Evolutionary conservation across 2,888 invertebrate genomes (phyloP).

Genomic region (Lycocerus yunnanus): DNA sequence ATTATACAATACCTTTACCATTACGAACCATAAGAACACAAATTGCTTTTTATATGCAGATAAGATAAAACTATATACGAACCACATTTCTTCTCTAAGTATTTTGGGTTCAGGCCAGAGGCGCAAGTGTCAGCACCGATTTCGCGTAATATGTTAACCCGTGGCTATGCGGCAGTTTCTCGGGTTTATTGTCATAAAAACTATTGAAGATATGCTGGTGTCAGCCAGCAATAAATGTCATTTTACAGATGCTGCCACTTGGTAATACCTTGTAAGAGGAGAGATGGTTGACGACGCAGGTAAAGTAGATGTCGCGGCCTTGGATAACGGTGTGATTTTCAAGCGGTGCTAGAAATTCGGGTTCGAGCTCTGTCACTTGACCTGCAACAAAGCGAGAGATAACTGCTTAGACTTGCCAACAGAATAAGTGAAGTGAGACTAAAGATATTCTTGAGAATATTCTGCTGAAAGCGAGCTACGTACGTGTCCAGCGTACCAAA

Average conservation of each 20-base stretch:
- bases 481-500: constrained; percentile 54
- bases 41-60: background rate
- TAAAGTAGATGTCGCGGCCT: constrained; percentile 86
- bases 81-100: constrained; percentile 38
- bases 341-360: constrained; percentile 82
- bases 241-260: constrained; percentile 29
- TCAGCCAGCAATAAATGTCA: constrained; percentile 43
- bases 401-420: constrained; percentile 49
- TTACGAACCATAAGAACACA: background rate
- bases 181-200: constrained; percentile 45
- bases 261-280: constrained; percentile 79
- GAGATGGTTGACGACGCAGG: constrained; percentile 89
- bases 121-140: constrained; percentile 48
- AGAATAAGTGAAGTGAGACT: constrained; percentile 55
- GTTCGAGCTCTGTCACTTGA: constrained; percentile 72
- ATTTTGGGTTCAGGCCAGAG: constrained; percentile 38
- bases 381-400: constrained; percentile 60
- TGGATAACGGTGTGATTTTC: constrained; percentile 87
- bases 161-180: constrained; percentile 39
- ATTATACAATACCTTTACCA: background rate
- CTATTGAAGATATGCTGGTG: constrained; percentile 40
- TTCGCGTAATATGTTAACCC: constrained; percentile 48
- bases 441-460: constrained; percentile 54
- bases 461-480: constrained; percentile 51
- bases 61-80: constrained; percentile 21